Evolutionary conservation across 1,140 invertebrate genomes (phyloP).

Genomic region (Drosophila funebris): DNA sequence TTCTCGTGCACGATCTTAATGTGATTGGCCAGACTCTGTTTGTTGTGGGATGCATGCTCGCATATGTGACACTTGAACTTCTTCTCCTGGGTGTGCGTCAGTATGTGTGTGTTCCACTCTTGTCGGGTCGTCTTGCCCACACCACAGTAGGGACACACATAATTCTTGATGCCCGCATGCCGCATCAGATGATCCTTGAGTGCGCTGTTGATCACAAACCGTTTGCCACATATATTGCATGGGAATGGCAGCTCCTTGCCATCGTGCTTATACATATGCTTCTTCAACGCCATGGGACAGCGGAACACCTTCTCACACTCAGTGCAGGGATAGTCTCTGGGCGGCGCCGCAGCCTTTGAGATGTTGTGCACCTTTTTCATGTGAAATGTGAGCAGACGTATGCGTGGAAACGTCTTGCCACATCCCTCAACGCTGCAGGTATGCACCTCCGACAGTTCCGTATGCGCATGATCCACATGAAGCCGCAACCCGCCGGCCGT

Average conservation of each 20-base stretch:
- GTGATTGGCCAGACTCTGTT: slow-evolving; percentile 76
- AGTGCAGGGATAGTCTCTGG: slow-evolving; percentile 69
- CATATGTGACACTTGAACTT: slow-evolving; percentile 81
- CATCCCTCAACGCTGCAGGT: slow-evolving; percentile 71
- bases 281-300: slow-evolving; percentile 79
- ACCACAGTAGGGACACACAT: slow-evolving; percentile 79
- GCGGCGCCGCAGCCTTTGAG: slow-evolving; percentile 68
- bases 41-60: slow-evolving; percentile 76
- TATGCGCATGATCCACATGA: slow-evolving; percentile 76
- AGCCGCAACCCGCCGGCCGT: slow-evolving; percentile 72
- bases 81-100: slow-evolving; percentile 79
- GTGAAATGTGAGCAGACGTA: slow-evolving; percentile 78
- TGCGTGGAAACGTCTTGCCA: slow-evolving; percentile 70
- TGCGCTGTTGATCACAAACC: slow-evolving; percentile 77
- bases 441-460: slow-evolving; percentile 69
- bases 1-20: slow-evolving; percentile 81
- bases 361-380: slow-evolving; percentile 78
- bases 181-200: slow-evolving; percentile 80
- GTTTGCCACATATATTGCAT: slow-evolving; percentile 85
- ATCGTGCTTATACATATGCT: slow-evolving; percentile 85
- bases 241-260: slow-evolving; percentile 85
- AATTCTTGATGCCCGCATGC: slow-evolving; percentile 81
- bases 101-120: slow-evolving; percentile 81
- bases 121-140: slow-evolving; percentile 78
- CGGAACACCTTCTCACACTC: slow-evolving; percentile 80